Evolutionary conservation across 2,888 invertebrate species (phyloP).

Genomic region (Dolichopus griseipennis): DNA sequence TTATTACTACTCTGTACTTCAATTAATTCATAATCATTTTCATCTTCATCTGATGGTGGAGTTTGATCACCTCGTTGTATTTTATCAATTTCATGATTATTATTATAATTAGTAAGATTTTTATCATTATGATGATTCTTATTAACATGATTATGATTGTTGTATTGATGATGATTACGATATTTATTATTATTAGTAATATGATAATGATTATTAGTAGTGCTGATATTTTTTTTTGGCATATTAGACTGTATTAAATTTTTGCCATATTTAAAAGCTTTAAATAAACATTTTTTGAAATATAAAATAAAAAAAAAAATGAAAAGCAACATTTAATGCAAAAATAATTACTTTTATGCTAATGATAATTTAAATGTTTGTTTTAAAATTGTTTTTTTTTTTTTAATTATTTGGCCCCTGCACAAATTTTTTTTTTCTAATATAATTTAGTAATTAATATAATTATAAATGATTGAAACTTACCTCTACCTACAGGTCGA

Average conservation of each 20-base stretch:
- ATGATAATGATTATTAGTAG: not conserved
- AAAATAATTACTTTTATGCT: not conserved
- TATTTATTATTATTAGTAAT: not conserved
- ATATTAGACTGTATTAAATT: not conserved
- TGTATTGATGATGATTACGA: not conserved
- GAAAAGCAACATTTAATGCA: not conserved
- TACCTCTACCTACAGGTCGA: not conserved
- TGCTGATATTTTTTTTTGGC: not conserved
- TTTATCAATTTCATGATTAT: not conserved
- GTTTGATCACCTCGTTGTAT: conserved; percentile 7
- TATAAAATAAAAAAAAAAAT: not conserved
- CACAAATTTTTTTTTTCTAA: too few relatives aligned
- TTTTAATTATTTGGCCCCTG: too few relatives aligned
- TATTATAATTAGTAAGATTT: not conserved
- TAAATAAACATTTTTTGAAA: not conserved
- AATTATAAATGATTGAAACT: not conserved
- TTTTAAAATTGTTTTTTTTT: too few relatives aligned
- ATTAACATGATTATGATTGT: not conserved
- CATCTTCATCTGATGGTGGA: conserved; percentile 2
- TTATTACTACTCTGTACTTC: not conserved
- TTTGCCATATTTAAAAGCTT: not conserved
- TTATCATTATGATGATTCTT: not conserved
- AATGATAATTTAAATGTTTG: too few relatives aligned
- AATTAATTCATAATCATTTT: not conserved
- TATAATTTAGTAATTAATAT: too few relatives aligned